Percentiles rank a stretch among this genome's conserved stretches.
Evolutionary conservation across 2,113 vertebrate genomes (phyloP).

Genomic region (Gavialis gangeticus): DNA sequence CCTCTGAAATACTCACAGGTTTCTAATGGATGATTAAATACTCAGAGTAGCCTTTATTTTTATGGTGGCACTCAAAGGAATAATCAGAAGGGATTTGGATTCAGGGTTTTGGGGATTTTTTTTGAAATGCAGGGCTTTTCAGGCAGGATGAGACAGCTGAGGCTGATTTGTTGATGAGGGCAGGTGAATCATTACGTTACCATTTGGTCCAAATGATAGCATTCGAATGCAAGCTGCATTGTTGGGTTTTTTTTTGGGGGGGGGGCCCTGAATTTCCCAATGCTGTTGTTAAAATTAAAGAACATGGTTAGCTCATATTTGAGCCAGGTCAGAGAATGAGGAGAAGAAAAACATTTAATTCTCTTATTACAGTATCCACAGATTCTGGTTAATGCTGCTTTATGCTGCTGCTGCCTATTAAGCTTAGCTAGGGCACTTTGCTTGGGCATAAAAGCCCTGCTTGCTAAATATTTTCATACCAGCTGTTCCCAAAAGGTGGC

Average conservation of each 20-base stretch:
- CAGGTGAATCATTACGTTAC: background rate
- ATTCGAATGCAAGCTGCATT: background rate
- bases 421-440: background rate
- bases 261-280: conserved; percentile 57
- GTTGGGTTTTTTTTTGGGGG: conserved; percentile 29
- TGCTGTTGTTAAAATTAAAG: conserved; percentile 54
- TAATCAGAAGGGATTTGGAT: conserved; percentile 37
- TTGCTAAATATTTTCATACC: conserved; percentile 66
- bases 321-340: conserved; percentile 28
- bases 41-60: conserved; percentile 58
- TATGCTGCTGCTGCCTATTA: conserved; percentile 28
- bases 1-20: conserved; percentile 18
- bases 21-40: conserved; percentile 60
- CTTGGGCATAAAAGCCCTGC: conserved; percentile 12
- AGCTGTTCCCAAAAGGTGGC: conserved; percentile 69
- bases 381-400: conserved; percentile 26
- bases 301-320: conserved; percentile 58
- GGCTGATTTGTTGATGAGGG: background rate
- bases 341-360: conserved; percentile 55
- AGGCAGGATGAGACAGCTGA: background rate
- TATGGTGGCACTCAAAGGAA: conserved; percentile 55
- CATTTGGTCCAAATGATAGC: background rate
- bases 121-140: conserved; percentile 24
- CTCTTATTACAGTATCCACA: conserved; percentile 19
- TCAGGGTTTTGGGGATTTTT: background rate